These are phyloP conservation scores for Philaenus spumarius DNA, from an alignment of 1,140 invertebrate genomes.

Conservation along the genomic window DNA sequence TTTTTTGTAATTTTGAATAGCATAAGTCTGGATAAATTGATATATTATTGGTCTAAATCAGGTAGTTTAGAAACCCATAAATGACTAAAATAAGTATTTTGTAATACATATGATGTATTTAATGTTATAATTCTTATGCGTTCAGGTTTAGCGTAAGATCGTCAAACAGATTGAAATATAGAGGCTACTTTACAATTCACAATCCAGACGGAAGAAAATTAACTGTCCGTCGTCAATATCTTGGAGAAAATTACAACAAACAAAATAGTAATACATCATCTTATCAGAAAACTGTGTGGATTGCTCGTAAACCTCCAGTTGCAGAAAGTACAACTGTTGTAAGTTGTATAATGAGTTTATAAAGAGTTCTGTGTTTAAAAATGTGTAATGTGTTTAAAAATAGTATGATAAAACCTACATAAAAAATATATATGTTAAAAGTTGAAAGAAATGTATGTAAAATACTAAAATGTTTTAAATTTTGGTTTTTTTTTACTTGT, in stretches of 20 bases:
- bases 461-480: no score
- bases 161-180: not conserved
- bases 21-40: not conserved
- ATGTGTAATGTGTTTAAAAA: no score
- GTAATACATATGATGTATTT: not conserved
- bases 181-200: conserved; percentile 2
- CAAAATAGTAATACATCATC: not conserved
- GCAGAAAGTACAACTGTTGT: not conserved
- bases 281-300: conserved; percentile 6
- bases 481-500: no score
- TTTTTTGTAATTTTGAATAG: not conserved
- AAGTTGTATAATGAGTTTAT: no score
- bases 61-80: not conserved
- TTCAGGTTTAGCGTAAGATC: conserved; percentile 6
- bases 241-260: not conserved
- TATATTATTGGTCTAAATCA: not conserved
- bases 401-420: no score
- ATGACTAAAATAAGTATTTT: not conserved
- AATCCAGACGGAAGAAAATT: conserved; percentile 10
- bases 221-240: not conserved
- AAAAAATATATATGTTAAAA: no score
- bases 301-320: not conserved
- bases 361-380: no score
- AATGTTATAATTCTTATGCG: not conserved
- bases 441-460: no score